A percentile compares a stretch with the other conserved stretches of the same genome.
Conservation (phyloP, 2,113 vertebrate genomes). For the Protobothrops flavoviridis region DNA sequence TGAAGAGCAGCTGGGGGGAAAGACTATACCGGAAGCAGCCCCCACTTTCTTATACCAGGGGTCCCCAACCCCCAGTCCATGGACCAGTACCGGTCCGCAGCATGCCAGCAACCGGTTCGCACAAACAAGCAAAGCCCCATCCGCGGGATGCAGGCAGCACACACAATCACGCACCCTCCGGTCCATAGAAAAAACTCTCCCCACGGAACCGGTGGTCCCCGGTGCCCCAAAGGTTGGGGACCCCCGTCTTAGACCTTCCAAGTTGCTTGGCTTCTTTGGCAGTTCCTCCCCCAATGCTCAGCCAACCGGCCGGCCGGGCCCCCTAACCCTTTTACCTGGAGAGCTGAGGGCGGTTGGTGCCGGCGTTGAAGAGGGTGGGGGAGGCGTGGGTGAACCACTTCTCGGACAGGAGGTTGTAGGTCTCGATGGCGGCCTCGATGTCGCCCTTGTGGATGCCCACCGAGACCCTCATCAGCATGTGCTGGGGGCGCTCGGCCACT, state of each 20-base stretch:
- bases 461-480: constrained; percentile 95
- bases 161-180: too few relatives aligned
- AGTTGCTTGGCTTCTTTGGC: rapidly evolving
- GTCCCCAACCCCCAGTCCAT: too few relatives aligned
- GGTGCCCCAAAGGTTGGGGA: too few relatives aligned
- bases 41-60: too few relatives aligned
- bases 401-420: constrained; percentile 94
- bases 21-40: neutral
- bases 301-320: neutral
- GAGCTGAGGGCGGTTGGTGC: constrained; percentile 91
- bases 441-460: constrained; percentile 90
- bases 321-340: constrained; percentile 78
- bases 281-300: neutral
- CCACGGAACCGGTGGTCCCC: too few relatives aligned
- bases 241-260: rapidly evolving
- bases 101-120: too few relatives aligned
- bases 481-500: constrained; percentile 95
- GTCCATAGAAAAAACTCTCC: too few relatives aligned
- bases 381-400: constrained; percentile 97
- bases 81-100: too few relatives aligned
- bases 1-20: neutral
- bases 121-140: too few relatives aligned
- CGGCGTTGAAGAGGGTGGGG: constrained; percentile 94
- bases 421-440: constrained; percentile 89
- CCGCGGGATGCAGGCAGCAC: too few relatives aligned